A percentile compares a stretch with the other conserved stretches of the same genome.
Conservation (phyloP, 2,113 vertebrate genomes). For the Ursus arctos region DNA sequence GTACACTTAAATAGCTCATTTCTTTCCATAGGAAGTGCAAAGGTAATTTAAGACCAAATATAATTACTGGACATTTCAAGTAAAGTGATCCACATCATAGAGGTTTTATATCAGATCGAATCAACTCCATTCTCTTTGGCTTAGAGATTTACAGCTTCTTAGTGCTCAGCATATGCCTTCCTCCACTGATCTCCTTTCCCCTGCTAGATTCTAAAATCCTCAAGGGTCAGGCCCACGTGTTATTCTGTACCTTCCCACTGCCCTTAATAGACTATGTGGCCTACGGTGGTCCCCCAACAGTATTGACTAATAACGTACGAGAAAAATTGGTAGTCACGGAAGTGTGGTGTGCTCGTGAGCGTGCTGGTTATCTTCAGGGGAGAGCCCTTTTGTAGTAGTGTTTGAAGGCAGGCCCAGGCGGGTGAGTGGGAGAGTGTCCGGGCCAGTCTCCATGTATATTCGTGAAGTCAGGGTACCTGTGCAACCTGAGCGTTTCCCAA, state of each 20-base stretch:
- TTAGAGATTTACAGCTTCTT: background rate
- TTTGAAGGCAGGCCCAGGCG: background rate
- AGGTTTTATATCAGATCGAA: background rate
- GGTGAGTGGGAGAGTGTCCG: background rate
- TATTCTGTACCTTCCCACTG: background rate
- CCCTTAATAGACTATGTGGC: background rate
- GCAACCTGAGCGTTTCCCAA: background rate
- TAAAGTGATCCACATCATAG: background rate
- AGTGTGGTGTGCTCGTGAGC: background rate
- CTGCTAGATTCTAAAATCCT: background rate
- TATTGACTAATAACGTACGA: background rate
- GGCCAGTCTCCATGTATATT: background rate
- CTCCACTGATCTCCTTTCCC: background rate
- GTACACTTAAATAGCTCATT: background rate
- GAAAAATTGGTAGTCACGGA: background rate
- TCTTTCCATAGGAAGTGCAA: background rate
- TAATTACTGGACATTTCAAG: slow-evolving; percentile 29
- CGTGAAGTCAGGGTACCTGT: background rate
- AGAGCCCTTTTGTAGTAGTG: background rate
- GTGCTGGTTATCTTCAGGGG: background rate
- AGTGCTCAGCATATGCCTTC: background rate
- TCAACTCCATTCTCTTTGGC: background rate
- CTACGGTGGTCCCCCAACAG: background rate
- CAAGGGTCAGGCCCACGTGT: background rate
- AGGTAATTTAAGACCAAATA: slow-evolving; percentile 21